Evolutionary conservation across 2,797 vertebrate species (phyloP).

Genomic region (Steatocranus sp.): DNA sequence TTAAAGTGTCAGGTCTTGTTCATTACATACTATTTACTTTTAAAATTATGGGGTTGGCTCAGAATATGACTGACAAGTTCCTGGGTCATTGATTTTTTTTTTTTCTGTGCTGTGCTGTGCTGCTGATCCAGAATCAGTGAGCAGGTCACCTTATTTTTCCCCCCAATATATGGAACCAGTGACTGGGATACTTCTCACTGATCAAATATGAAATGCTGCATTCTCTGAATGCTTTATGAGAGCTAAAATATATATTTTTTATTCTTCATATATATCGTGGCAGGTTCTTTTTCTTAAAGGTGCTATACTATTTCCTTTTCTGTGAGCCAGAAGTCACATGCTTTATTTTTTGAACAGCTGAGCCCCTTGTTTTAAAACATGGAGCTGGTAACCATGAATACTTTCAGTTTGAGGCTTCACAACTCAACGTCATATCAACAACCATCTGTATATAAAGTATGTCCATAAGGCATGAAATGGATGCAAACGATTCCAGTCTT

Average conservation of each 20-base stretch:
- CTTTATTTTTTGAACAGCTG: not conserved
- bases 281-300: too few relatives aligned
- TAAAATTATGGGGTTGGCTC: accelerated
- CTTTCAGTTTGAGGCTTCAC: not conserved
- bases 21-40: not conserved
- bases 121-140: too few relatives aligned
- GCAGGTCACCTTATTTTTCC: too few relatives aligned
- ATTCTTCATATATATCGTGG: too few relatives aligned
- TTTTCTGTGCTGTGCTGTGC: too few relatives aligned
- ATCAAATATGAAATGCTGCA: too few relatives aligned
- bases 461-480: accelerated
- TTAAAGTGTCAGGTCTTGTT: not conserved
- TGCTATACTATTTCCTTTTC: too few relatives aligned
- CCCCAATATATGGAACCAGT: too few relatives aligned
- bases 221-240: too few relatives aligned
- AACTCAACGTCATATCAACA: not conserved
- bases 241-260: too few relatives aligned
- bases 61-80: not conserved
- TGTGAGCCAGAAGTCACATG: not conserved
- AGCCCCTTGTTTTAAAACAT: not conserved
- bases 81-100: too few relatives aligned
- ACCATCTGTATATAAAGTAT: not conserved
- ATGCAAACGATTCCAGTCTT: not conserved
- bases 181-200: too few relatives aligned
- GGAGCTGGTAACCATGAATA: not conserved